Conservation (phyloP, 2,113 vertebrate species). For the Fregetta grallaria region DNA sequence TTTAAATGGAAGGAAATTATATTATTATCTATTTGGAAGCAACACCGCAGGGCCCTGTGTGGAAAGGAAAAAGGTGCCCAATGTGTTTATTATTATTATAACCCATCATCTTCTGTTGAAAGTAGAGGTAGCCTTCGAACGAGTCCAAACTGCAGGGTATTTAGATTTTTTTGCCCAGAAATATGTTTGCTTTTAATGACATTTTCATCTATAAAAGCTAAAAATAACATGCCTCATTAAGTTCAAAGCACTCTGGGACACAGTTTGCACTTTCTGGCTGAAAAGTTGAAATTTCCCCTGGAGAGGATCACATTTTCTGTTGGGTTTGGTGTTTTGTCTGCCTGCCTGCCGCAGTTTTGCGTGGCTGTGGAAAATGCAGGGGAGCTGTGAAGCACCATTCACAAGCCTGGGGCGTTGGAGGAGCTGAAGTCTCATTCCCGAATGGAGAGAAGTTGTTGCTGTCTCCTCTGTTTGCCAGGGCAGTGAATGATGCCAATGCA, state of each 20-base stretch:
- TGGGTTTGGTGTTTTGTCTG: not conserved
- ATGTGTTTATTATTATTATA: not conserved
- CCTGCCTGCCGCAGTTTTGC: not conserved
- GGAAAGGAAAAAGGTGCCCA: not conserved
- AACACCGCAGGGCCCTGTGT: not conserved
- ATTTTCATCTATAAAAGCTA: conserved; percentile 51
- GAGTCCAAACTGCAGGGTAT: not conserved
- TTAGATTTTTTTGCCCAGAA: not conserved
- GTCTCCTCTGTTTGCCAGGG: not conserved
- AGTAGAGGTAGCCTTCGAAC: not conserved
- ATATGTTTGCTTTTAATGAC: conserved; percentile 37
- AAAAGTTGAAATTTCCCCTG: not conserved
- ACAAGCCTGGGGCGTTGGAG: not conserved
- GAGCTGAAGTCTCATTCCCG: not conserved
- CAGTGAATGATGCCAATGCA: not conserved
- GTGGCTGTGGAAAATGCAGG: not conserved
- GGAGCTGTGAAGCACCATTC: not conserved
- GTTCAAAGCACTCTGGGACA: conserved; percentile 20
- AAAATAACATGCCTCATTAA: conserved; percentile 47
- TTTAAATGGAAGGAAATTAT: not conserved
- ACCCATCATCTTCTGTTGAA: not conserved
- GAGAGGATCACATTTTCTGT: not conserved
- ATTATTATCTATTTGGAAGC: not conserved
- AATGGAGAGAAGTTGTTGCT: not conserved
- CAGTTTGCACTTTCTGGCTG: not conserved